A percentile compares a stretch with the other conserved stretches of the same genome.
Evolutionary conservation across 1,140 invertebrate species (phyloP).

Genomic region (Plutomurus gul): DNA sequence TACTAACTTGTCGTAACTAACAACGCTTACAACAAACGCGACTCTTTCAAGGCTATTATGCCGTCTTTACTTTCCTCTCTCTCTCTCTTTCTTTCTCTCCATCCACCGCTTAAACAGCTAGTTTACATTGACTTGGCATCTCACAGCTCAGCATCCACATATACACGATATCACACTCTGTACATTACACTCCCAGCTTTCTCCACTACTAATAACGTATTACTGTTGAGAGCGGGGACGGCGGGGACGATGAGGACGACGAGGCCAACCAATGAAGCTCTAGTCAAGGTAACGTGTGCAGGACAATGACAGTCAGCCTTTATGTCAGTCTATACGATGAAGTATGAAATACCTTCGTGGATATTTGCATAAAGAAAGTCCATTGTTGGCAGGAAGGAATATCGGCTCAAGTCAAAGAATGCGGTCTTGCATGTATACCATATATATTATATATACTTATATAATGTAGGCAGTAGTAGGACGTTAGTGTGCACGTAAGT

Average conservation of each 20-base stretch:
- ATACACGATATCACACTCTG: neutral
- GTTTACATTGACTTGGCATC: neutral
- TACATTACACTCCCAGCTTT: neutral
- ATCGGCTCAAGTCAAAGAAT: no score
- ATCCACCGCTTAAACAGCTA: neutral
- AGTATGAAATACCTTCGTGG: no score
- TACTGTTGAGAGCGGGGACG: no score
- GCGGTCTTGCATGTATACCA: no score
- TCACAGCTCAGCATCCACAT: neutral
- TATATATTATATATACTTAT: no score
- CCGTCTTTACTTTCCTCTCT: neutral
- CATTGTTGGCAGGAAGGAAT: no score
- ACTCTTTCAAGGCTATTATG: slow-evolving; percentile 9
- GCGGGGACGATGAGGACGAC: neutral
- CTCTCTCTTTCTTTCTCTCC: neutral
- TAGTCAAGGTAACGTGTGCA: no score
- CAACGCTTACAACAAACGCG: neutral
- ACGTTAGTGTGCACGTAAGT: no score
- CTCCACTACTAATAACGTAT: neutral
- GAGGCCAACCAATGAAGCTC: neutral
- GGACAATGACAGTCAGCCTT: no score
- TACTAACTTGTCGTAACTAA: slow-evolving; percentile 26
- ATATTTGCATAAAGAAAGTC: no score
- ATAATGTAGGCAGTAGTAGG: no score
- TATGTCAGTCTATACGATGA: no score